Conservation (phyloP, 2,888 invertebrate species). For the Xanthorhoe designata region DNA sequence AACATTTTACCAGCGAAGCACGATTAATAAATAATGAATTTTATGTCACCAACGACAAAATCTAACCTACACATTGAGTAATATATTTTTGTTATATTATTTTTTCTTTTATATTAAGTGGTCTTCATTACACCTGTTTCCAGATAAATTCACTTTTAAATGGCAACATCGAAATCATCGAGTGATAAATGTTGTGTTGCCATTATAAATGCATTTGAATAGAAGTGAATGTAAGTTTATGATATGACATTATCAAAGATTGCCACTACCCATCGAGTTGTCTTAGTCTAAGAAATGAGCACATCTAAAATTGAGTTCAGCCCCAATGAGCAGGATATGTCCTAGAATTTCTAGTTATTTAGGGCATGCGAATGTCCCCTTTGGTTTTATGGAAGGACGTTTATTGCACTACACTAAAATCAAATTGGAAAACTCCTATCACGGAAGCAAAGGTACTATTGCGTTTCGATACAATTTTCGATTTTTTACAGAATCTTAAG, state of each 20-base stretch:
- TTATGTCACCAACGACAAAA: conserved; percentile 52
- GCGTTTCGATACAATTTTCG: conserved; percentile 24
- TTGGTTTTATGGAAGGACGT: conserved; percentile 19
- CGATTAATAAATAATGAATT: conserved; percentile 60
- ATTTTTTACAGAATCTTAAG: conserved; percentile 18
- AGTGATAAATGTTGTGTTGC: conserved; percentile 38
- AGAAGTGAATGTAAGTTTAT: conserved; percentile 47
- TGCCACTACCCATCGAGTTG: conserved; percentile 54
- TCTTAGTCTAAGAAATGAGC: conserved; percentile 37
- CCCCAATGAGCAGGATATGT: conserved; percentile 40
- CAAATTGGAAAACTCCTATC: conserved; percentile 25
- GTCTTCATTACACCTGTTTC: conserved; percentile 74
- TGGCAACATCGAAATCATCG: conserved; percentile 40
- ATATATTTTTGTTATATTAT: conserved; percentile 56
- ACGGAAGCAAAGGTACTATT: conserved; percentile 26
- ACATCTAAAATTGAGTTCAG: conserved; percentile 36
- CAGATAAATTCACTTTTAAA: conserved; percentile 48
- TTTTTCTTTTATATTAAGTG: conserved; percentile 60
- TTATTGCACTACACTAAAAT: conserved; percentile 29
- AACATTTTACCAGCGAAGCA: conserved; percentile 72
- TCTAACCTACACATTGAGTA: conserved; percentile 68
- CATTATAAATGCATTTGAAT: conserved; percentile 49
- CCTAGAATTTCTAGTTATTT: conserved; percentile 19
- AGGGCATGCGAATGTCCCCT: conserved; percentile 15
- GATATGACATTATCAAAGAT: conserved; percentile 59